phyloP scores from a whole-genome alignment of 92 coral and sea anemone species.

The Siderastrea siderea region DNA sequence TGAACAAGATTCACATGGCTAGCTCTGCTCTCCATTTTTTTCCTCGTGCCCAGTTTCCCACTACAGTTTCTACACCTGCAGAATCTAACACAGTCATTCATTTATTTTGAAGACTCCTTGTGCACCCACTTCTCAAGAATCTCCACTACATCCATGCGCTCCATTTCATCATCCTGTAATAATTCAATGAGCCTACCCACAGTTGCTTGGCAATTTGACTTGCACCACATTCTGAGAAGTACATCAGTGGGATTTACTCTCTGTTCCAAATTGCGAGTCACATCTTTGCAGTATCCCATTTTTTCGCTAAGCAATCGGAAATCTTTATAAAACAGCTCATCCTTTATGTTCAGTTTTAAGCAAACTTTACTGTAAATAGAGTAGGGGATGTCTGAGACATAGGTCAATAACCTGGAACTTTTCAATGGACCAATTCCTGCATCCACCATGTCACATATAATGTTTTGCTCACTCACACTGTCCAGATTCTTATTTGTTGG shows the following conservation, averaged over 20 bases:
- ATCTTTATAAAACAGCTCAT: conserved; percentile 17
- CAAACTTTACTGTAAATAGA: neutral
- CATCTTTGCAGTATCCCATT: conserved; percentile 23
- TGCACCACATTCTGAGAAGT: conserved; percentile 36
- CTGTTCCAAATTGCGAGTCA: conserved; percentile 16
- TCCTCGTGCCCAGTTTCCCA: neutral
- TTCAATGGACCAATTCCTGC: neutral
- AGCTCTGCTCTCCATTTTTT: no score
- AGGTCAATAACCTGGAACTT: neutral
- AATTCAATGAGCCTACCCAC: conserved; percentile 38
- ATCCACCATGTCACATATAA: neutral
- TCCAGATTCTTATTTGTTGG: neutral
- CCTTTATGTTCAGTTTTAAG: neutral
- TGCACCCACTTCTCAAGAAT: conserved; percentile 44
- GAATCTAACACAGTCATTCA: neutral
- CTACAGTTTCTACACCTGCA: neutral
- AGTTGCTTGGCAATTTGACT: conserved; percentile 11
- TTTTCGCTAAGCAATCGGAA: conserved; percentile 53
- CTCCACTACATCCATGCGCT: conserved; percentile 42
- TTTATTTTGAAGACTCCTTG: neutral
- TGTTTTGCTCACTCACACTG: neutral
- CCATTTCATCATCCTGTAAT: neutral
- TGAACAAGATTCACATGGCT: no score
- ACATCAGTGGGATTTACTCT: conserved; percentile 35
- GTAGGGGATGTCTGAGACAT: conserved; percentile 3